Percentiles rank a stretch among this genome's conserved stretches.
Evolutionary conservation across 2,888 invertebrate species (phyloP).

Genomic region (Lasioglossum zephyrum): DNA sequence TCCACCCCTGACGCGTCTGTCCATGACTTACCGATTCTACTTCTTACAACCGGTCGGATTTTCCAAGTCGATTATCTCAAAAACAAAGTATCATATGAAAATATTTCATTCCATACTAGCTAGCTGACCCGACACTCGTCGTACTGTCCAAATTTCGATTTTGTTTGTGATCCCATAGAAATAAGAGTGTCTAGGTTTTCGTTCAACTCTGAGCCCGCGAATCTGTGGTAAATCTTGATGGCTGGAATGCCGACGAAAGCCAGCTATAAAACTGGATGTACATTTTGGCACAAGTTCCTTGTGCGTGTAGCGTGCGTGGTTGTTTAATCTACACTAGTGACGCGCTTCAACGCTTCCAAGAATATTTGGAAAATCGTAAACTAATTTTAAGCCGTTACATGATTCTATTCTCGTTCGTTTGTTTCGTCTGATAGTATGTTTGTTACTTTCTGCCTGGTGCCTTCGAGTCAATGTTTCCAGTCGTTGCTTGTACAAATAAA

Average conservation of each 20-base stretch:
- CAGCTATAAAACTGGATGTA: not conserved
- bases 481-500: not conserved
- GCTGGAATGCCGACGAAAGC: not conserved
- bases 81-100: too few relatives aligned
- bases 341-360: not conserved
- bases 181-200: too few relatives aligned
- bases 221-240: not conserved
- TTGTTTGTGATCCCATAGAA: too few relatives aligned
- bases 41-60: too few relatives aligned
- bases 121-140: too few relatives aligned
- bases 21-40: too few relatives aligned
- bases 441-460: not conserved
- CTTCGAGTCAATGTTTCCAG: not conserved
- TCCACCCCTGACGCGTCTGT: too few relatives aligned
- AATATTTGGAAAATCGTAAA: not conserved
- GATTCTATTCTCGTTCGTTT: conserved; percentile 10
- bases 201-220: not conserved
- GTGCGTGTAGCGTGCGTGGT: not conserved
- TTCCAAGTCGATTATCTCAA: too few relatives aligned
- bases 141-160: too few relatives aligned
- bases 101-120: too few relatives aligned
- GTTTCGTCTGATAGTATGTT: not conserved
- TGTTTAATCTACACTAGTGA: not conserved
- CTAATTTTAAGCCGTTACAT: not conserved
- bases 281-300: not conserved